Evolutionary conservation across 2,797 vertebrate genomes (phyloP).

Genomic region (Poeciliopsis paucimaculata): DNA sequence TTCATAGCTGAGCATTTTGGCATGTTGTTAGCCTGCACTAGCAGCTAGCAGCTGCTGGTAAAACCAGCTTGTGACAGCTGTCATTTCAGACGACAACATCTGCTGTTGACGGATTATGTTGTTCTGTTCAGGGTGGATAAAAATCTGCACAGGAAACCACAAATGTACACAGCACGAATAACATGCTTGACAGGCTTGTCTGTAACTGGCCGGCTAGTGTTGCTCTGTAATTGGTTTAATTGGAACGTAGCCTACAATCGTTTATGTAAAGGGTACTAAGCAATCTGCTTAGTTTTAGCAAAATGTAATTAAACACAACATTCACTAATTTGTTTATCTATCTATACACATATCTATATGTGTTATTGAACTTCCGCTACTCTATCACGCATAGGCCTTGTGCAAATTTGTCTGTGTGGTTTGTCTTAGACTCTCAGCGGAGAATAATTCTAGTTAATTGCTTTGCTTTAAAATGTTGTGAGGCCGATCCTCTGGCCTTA

Average conservation of each 20-base stretch:
- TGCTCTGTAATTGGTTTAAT: conserved; percentile 7
- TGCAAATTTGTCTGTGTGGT: conserved; percentile 10
- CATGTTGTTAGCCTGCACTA: not conserved
- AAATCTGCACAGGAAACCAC: conserved; percentile 3
- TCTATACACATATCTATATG: not conserved
- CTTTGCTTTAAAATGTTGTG: conserved; percentile 31
- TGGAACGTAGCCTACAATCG: not conserved
- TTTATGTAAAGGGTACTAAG: not conserved
- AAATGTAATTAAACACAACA: not conserved
- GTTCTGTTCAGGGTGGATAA: not conserved
- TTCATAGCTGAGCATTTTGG: not conserved
- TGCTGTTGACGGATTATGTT: conserved; percentile 13
- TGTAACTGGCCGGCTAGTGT: not conserved
- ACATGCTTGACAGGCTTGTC: conserved; percentile 6
- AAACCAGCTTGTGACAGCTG: conserved; percentile 8
- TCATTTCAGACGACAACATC: conserved; percentile 8
- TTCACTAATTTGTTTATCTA: not conserved
- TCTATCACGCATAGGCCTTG: not conserved
- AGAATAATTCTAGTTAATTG: conserved; percentile 49
- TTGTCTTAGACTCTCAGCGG: conserved; percentile 25
- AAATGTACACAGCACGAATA: not conserved
- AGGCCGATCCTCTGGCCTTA: conserved; percentile 45
- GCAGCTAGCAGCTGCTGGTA: not conserved
- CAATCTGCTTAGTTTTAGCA: not conserved
- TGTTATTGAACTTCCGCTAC: not conserved